Evolutionary conservation across 2,888 invertebrate species (phyloP), one percentile per base, ranked within the genome.

Genomic region (Hydriomena furcata): DNA sequence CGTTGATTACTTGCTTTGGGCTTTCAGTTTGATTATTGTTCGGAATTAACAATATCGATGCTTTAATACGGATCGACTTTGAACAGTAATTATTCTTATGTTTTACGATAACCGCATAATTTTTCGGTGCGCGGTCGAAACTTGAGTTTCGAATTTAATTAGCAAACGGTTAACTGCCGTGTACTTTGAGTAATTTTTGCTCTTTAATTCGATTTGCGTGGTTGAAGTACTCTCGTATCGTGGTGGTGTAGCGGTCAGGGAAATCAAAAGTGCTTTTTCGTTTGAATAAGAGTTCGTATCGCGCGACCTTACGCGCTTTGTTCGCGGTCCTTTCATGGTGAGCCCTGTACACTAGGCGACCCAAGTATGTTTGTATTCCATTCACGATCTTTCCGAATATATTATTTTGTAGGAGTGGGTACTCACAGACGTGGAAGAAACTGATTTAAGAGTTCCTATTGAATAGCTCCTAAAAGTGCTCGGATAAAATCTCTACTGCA

Each of bases 371-470:
- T 86, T 84, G 80, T 86, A 86, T 87, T 86, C 83, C 74, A 82
- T 84, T 79, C 86, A 82, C 86, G 84, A 83, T 85, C 80, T 80
- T 79, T 77, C 67, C 71, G 85, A 84, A 86, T 88, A 84, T 81
- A 82, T 87, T 87, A 87, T 85, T 82, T 78, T 71, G 73, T 74
- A 71, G 72, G 77, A 71, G 71, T 66, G 71, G 70, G 75, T 82
- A 79, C 51, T 57, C 46, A 34, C 77, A 82, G 70, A 80, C 76
- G 77, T 73, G 72, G 71, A 77, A 70, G 74, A 79, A 82, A 82
- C 80, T 82, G 84, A 84, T 86, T 84, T 85, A 84, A 77, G 80
- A 79, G 76, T 71, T 65, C 71, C 66, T 68, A 78, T 85, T 82
- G 74, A 82, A 82, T 78, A 69, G 64, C 67, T 74, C 68, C 71